These are phyloP conservation scores for Pangasius larnaudii DNA, from an alignment of 2,797 vertebrate species.

Conservation along the genomic window DNA sequence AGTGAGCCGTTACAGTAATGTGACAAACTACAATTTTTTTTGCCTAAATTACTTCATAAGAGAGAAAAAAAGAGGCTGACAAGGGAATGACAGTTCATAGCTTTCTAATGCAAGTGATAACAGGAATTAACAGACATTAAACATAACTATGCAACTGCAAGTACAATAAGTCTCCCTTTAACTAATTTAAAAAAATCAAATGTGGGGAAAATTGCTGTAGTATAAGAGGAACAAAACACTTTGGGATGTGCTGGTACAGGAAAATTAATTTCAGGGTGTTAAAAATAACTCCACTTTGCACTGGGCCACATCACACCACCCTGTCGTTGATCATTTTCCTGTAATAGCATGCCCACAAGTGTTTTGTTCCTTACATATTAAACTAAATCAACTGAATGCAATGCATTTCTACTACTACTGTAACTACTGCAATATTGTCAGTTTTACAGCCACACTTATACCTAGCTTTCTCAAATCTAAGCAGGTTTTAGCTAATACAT, in stretches of 20 bases:
- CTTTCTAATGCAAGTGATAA: background rate
- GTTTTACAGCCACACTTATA: background rate
- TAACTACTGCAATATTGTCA: background rate
- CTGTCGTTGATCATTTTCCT: background rate
- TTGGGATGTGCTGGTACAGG: background rate
- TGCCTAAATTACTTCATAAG: background rate
- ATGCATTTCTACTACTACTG: background rate
- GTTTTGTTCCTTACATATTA: background rate
- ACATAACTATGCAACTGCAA: background rate
- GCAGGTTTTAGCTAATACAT: background rate
- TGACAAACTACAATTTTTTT: background rate
- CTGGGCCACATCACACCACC: background rate
- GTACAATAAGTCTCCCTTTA: background rate
- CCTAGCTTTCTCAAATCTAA: background rate
- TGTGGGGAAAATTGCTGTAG: background rate
- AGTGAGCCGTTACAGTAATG: background rate
- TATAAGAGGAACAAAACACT: conserved; percentile 2
- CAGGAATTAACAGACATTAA: background rate
- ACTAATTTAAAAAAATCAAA: background rate
- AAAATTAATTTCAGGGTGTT: background rate
- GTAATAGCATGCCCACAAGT: background rate
- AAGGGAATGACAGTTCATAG: background rate
- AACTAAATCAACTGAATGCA: background rate
- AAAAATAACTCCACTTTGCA: background rate
- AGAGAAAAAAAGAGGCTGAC: background rate